Conservation (phyloP, 2,888 invertebrate species). For the Polydrusus cervinus region DNA sequence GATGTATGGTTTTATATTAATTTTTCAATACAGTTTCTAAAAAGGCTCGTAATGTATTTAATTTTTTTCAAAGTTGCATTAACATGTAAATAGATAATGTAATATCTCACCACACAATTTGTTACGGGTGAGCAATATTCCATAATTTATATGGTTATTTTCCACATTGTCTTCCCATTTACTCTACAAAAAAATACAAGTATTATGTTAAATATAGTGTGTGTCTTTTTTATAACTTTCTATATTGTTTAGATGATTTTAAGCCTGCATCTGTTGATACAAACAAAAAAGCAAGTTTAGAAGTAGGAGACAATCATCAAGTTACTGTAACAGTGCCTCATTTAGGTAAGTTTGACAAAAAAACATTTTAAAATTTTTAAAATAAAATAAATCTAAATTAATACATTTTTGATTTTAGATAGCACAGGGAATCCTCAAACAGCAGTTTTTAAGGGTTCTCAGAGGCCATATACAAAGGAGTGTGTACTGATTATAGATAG, state of each 20-base stretch:
- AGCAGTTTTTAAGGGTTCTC: constrained; percentile 92
- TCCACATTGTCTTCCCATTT: too few relatives aligned
- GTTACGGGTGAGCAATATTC: too few relatives aligned
- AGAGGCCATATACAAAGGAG: constrained; percentile 93
- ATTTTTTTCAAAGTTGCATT: too few relatives aligned
- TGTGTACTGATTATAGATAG: constrained; percentile 96
- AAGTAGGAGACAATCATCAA: constrained; percentile 91
- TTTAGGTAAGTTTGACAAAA: constrained; percentile 76
- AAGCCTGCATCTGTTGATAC: constrained; percentile 98
- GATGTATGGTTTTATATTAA: background rate
- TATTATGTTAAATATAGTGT: too few relatives aligned
- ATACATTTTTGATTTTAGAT: constrained; percentile 74
- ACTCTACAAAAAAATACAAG: too few relatives aligned
- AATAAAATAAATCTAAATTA: background rate
- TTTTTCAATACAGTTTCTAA: too few relatives aligned
- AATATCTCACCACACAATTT: too few relatives aligned
- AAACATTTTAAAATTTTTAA: background rate
- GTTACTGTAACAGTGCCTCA: constrained; percentile 96
- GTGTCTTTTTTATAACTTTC: too few relatives aligned
- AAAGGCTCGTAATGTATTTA: too few relatives aligned
- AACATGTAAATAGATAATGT: too few relatives aligned
- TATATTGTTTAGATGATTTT: constrained; percentile 92
- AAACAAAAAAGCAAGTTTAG: constrained; percentile 91
- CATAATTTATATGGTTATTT: too few relatives aligned
- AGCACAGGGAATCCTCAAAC: constrained; percentile 93